phyloP scores from a whole-genome alignment of 1,140 invertebrate genomes.

The Matsumurasca onukii region DNA sequence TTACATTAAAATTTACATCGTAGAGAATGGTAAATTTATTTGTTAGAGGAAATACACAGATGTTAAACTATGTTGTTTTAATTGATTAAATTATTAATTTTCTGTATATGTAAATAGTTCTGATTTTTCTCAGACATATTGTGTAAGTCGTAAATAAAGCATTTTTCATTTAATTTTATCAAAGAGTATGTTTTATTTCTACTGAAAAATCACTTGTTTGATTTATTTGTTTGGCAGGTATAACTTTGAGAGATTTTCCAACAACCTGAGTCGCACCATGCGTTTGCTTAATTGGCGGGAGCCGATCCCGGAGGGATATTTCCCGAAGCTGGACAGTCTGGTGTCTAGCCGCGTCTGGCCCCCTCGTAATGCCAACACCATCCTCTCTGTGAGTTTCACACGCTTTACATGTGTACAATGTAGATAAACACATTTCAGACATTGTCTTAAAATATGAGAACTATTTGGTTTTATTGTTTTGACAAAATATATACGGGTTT shows the following conservation, averaged over 20 bases:
- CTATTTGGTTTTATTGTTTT: not conserved
- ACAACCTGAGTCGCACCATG: constrained; percentile 57
- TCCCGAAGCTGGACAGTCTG: constrained; percentile 68
- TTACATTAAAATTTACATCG: too few species aligned
- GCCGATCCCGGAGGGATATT: constrained; percentile 67
- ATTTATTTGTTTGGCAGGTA: constrained; percentile 62
- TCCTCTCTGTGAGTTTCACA: constrained; percentile 47
- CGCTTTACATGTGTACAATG: too few species aligned
- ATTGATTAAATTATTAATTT: too few species aligned
- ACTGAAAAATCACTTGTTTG: too few species aligned
- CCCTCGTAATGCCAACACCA: constrained; percentile 58
- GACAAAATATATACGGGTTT: not conserved
- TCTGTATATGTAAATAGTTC: too few species aligned
- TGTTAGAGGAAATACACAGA: too few species aligned
- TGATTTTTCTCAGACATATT: too few species aligned
- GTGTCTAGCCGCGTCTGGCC: constrained; percentile 65
- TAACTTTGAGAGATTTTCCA: constrained; percentile 67
- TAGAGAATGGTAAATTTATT: too few species aligned
- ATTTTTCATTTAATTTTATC: too few species aligned
- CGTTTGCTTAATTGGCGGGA: constrained; percentile 60
- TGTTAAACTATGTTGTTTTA: too few species aligned
- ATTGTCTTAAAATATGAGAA: not conserved
- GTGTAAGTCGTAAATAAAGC: too few species aligned
- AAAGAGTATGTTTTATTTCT: too few species aligned
- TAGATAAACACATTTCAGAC: not conserved